Percentiles rank a stretch among this genome's conserved stretches.
phyloP scores from a whole-genome alignment of 2,888 invertebrate genomes.

The Drosophila meridionalis region DNA sequence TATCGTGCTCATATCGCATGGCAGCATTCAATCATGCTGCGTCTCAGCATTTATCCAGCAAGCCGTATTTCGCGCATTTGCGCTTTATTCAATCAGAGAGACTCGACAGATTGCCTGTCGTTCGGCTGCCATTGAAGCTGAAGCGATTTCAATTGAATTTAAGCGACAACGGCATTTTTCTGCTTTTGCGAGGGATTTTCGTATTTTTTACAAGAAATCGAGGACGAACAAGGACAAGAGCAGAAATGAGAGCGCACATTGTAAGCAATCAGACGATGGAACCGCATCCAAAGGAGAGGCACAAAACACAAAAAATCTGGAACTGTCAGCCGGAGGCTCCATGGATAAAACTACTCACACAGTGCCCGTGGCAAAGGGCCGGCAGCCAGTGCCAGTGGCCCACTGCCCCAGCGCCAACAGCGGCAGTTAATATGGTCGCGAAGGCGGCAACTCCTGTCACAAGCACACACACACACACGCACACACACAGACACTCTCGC shows the following conservation, averaged over 20 bases:
- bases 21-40: constrained; percentile 40
- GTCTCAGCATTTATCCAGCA: constrained; percentile 45
- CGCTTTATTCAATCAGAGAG: constrained; percentile 70
- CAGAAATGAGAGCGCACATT: constrained; percentile 44
- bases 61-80: constrained; percentile 67
- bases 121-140: constrained; percentile 70
- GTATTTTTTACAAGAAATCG: constrained; percentile 48
- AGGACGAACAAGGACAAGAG: constrained; percentile 41
- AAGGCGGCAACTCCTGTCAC: constrained; percentile 31
- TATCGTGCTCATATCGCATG: constrained; percentile 32
- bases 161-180: constrained; percentile 65
- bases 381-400: constrained; percentile 18
- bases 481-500: background rate
- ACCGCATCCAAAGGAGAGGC: constrained; percentile 15
- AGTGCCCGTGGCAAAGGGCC: constrained; percentile 6
- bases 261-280: constrained; percentile 63
- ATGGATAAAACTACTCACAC: constrained; percentile 68
- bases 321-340: constrained; percentile 60
- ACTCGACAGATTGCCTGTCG: constrained; percentile 80
- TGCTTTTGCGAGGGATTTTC: constrained; percentile 64
- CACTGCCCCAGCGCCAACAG: constrained; percentile 25
- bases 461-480: constrained; percentile 2
- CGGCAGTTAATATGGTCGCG: constrained; percentile 61
- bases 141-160: constrained; percentile 81
- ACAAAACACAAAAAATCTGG: constrained; percentile 53